phyloP scores from a whole-genome alignment of 2,888 invertebrate species.

The Lithophane leautieri region DNA sequence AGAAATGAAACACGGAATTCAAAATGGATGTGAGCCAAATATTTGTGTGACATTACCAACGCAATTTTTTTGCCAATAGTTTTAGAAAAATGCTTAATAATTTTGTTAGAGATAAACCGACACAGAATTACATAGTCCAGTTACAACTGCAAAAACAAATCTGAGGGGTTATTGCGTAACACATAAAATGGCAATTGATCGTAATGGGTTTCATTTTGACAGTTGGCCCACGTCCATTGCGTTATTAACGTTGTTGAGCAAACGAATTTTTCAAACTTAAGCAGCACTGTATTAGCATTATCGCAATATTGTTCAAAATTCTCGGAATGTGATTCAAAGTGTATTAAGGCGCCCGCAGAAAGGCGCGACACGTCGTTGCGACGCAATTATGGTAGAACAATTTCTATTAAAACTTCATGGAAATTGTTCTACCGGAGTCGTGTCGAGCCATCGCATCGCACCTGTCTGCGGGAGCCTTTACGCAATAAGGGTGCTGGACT shows the following conservation, averaged over 20 bases:
- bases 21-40: constrained; percentile 61
- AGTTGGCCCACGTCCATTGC: background rate
- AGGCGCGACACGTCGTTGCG: too few relatives aligned
- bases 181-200: background rate
- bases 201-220: background rate
- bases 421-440: too few relatives aligned
- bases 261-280: background rate
- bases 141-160: background rate
- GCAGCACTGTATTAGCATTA: background rate
- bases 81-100: constrained; percentile 17
- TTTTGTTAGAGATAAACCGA: background rate
- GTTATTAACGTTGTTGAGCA: background rate
- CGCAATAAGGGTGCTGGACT: too few relatives aligned
- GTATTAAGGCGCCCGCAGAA: background rate
- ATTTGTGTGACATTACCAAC: constrained; percentile 50
- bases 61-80: constrained; percentile 36
- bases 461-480: too few relatives aligned
- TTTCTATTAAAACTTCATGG: too few relatives aligned
- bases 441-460: too few relatives aligned
- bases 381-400: too few relatives aligned
- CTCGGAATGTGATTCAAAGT: background rate
- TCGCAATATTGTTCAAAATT: background rate
- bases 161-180: too few relatives aligned
- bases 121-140: background rate
- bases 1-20: constrained; percentile 47